Conservation (phyloP, 2,797 vertebrate species). For the Acridotheres tristis region DNA sequence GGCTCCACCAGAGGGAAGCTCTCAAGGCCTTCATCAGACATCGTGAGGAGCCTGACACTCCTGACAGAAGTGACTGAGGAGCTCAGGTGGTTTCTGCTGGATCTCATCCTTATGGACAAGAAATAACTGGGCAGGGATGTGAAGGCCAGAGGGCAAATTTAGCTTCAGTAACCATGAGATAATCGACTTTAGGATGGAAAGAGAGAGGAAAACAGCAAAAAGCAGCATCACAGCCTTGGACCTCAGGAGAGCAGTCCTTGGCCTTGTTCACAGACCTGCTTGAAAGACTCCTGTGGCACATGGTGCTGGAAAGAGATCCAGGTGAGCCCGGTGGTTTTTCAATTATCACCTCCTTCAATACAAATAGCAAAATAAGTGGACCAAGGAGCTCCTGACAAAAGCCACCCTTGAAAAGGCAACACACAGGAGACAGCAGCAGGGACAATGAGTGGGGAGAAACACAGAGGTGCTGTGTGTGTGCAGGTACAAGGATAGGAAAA, state of each 20-base stretch:
- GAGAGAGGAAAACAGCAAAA: not conserved
- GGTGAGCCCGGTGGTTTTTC: rapidly evolving
- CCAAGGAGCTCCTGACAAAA: not conserved
- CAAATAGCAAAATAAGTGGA: not conserved
- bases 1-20: not conserved
- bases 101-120: not conserved
- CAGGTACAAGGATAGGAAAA: not conserved
- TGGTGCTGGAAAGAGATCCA: not conserved
- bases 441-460: not conserved
- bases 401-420: not conserved
- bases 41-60: not conserved
- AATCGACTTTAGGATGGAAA: not conserved
- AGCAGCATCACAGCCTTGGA: not conserved
- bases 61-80: not conserved
- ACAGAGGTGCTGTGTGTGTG: not conserved
- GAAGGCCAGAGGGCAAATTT: not conserved
- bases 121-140: not conserved
- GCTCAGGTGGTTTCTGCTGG: not conserved
- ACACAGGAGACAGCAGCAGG: not conserved
- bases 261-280: not conserved
- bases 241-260: not conserved
- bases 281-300: not conserved
- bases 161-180: not conserved
- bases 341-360: not conserved
- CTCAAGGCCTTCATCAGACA: not conserved